A percentile compares a stretch with the other conserved stretches of the same genome.
Evolutionary conservation across 1,140 invertebrate genomes (phyloP).

Genomic region (Heliothis subflexa): DNA sequence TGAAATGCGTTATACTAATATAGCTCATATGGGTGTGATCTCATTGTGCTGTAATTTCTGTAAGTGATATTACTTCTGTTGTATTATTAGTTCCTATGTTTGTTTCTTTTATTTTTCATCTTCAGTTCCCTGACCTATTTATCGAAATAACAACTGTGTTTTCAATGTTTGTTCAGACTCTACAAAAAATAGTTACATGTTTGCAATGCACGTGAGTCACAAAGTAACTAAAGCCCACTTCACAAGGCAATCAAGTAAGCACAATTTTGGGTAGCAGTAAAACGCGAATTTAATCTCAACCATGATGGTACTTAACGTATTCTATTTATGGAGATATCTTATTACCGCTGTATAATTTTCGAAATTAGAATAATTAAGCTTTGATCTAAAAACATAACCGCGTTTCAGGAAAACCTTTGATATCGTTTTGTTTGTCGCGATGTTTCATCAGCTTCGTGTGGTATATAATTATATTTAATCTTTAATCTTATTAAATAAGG

Average conservation of each 20-base stretch:
- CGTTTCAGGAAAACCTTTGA: slow-evolving; percentile 20
- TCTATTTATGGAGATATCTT: slow-evolving; percentile 16
- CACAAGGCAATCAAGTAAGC: not conserved
- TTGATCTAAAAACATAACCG: slow-evolving; percentile 27
- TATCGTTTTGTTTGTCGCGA: not conserved
- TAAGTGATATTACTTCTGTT: slow-evolving; percentile 45
- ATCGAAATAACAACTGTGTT: slow-evolving; percentile 1
- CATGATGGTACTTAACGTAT: not conserved
- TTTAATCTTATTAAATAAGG: no score
- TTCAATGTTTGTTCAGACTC: not conserved
- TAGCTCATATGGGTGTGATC: slow-evolving; percentile 49
- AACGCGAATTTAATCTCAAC: not conserved
- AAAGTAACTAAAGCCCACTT: not conserved
- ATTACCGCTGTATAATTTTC: slow-evolving; percentile 28
- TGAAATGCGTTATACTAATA: slow-evolving; percentile 59
- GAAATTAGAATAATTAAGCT: slow-evolving; percentile 23
- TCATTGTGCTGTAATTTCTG: slow-evolving; percentile 43
- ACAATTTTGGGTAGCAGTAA: not conserved
- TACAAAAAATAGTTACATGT: not conserved
- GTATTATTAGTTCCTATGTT: slow-evolving; percentile 36
- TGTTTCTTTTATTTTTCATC: slow-evolving; percentile 35
- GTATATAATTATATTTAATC: no score
- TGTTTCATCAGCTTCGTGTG: no score
- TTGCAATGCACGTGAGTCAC: not conserved
- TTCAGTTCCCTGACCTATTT: slow-evolving; percentile 5